Evolutionary conservation across 2,113 vertebrate genomes (phyloP).

Genomic region (Nettapus auritus): DNA sequence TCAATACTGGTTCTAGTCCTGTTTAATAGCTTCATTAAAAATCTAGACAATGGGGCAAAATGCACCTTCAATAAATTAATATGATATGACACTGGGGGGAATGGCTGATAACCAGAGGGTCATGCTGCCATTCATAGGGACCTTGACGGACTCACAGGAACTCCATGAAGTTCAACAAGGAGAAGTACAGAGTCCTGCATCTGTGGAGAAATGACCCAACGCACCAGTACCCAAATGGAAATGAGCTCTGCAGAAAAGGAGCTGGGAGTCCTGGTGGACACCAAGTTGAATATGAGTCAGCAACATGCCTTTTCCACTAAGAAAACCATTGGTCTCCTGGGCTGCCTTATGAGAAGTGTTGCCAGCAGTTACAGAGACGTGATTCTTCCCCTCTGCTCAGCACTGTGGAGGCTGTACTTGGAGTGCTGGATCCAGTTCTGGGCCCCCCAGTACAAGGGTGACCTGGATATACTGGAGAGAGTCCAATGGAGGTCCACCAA

Average conservation of each 20-base stretch:
- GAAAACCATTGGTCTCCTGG: not conserved
- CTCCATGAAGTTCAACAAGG: not conserved
- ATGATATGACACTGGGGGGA: not conserved
- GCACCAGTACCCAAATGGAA: not conserved
- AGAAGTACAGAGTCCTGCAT: not conserved
- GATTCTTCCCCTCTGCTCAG: not conserved
- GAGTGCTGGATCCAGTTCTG: not conserved
- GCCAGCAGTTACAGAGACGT: not conserved
- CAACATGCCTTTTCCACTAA: not conserved
- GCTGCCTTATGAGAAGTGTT: not conserved
- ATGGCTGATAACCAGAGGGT: not conserved
- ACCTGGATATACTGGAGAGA: not conserved
- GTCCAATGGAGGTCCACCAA: not conserved
- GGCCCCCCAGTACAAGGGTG: too few species aligned
- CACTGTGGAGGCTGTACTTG: not conserved
- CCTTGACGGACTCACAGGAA: not conserved
- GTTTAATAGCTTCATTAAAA: not conserved
- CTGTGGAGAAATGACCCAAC: not conserved
- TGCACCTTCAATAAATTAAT: not conserved
- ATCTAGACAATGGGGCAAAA: too few species aligned
- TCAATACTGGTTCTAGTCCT: not conserved
- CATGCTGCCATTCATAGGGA: not conserved
- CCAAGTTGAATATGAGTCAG: not conserved
- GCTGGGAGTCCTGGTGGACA: not conserved
- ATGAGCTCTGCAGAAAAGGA: not conserved